Evolutionary conservation across 2,113 vertebrate genomes (phyloP).

Genomic region (Sylvia atricapilla): DNA sequence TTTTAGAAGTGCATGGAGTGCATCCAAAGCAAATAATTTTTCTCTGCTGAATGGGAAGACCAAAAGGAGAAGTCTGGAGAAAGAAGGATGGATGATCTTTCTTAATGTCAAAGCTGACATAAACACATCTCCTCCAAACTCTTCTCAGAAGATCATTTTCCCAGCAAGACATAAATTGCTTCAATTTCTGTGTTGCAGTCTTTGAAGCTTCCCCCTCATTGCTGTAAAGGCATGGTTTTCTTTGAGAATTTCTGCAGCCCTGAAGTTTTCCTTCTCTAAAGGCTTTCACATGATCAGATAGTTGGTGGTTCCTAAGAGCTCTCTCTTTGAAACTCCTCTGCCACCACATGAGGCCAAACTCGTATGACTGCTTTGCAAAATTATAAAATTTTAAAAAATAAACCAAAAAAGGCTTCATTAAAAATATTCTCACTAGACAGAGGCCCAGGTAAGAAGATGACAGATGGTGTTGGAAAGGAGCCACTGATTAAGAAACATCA

Average conservation of each 20-base stretch:
- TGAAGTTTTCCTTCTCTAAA: constrained; percentile 66
- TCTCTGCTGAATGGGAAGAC: constrained; percentile 59
- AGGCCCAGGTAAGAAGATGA: background rate
- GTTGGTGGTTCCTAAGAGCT: constrained; percentile 47
- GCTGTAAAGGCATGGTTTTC: constrained; percentile 59
- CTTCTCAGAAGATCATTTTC: constrained; percentile 72
- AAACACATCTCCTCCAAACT: constrained; percentile 55
- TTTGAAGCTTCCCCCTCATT: constrained; percentile 72
- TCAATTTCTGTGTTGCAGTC: constrained; percentile 66
- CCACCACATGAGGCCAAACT: background rate
- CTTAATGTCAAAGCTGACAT: constrained; percentile 74
- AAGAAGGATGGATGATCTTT: constrained; percentile 70
- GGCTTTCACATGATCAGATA: constrained; percentile 58
- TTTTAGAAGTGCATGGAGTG: constrained; percentile 65
- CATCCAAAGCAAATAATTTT: constrained; percentile 72
- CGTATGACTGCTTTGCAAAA: background rate
- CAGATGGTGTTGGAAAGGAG: background rate
- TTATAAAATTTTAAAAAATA: background rate
- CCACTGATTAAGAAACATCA: constrained; percentile 8
- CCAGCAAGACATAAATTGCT: constrained; percentile 73
- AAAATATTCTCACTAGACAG: background rate
- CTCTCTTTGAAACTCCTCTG: constrained; percentile 39
- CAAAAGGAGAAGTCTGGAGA: constrained; percentile 62
- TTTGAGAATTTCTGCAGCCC: constrained; percentile 67
- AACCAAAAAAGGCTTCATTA: background rate